Evolutionary conservation across 1,140 invertebrate genomes (phyloP).

Genomic region (Drusus annulatus): DNA sequence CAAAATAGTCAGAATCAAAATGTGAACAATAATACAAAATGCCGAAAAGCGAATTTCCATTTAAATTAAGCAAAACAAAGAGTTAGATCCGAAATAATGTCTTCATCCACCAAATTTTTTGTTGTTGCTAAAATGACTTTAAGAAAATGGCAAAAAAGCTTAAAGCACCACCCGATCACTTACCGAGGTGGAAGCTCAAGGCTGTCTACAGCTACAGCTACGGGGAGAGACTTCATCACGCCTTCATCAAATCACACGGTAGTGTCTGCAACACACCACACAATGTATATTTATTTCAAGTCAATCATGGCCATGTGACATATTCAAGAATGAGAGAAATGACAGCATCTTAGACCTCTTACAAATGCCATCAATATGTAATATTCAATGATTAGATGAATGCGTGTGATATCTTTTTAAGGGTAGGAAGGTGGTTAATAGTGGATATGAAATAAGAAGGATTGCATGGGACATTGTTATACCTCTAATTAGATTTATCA

Average conservation of each 20-base stretch:
- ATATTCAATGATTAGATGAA: constrained; percentile 62
- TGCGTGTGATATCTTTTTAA: constrained; percentile 65
- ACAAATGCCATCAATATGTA: neutral
- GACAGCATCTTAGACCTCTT: neutral
- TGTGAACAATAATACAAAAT: too few species aligned
- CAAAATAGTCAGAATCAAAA: too few species aligned
- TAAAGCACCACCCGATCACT: constrained; percentile 57
- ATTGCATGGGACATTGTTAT: too few species aligned
- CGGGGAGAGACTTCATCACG: constrained; percentile 55
- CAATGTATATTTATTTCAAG: constrained; percentile 40
- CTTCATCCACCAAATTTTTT: constrained; percentile 15
- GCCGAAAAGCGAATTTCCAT: too few species aligned
- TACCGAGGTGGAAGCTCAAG: constrained; percentile 57
- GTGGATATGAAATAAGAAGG: neutral
- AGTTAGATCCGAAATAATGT: neutral
- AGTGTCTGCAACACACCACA: constrained; percentile 60
- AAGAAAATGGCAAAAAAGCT: constrained; percentile 46
- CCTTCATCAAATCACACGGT: constrained; percentile 58
- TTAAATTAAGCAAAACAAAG: neutral
- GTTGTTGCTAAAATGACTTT: constrained; percentile 9
- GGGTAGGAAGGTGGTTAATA: constrained; percentile 5
- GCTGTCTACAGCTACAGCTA: constrained; percentile 43
- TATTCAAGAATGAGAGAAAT: constrained; percentile 1
- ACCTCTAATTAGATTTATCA: too few species aligned
- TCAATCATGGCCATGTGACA: neutral